Base-by-base conservation (phyloP, 2,888 invertebrate genomes). In the Portevinia maculata region DNA sequence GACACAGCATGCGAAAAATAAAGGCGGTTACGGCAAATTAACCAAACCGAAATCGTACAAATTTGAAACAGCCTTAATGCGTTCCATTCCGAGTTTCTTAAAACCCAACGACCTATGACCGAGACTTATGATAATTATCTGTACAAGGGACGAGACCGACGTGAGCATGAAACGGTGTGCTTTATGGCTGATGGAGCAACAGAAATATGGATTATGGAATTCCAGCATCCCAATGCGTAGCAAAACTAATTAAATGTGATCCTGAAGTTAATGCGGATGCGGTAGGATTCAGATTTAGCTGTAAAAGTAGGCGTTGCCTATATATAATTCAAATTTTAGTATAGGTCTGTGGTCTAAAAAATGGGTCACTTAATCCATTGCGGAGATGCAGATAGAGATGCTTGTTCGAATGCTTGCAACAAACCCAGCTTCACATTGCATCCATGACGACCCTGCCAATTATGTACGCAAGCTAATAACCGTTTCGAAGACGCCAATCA, bases 81-180 rank as follows among this genome's bases (percentile, higher is more conserved):
- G 52, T 24, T 24, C 24, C 24, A 5, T 34, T 9, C 46, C 32
- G 19, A 2, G 65, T 46, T 62, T 15, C 41, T 67, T 8, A 44
- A 67, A 71, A 73, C 78, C 67, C 83, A 83, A 83, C 84, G 79
- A 84, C 84, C 84, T 84, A 73, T 84, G 84, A 84, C 84, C 84
- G 84, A 79, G 62, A 79, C 69, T 84, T 84, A 84, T 79, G 84
- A 84, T 84, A 84, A 84, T 84, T 84, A 84, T 84, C 84, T 84
- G 78, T 84, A 73, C 57, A 57, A 64, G 79, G 67, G 62, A 84
- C 69, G 41, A 46, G 7, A 6, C n/a, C 34, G 67, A 32, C 64
- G 41, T 57, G 74, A 67, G 46, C 75, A 64, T 44, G 71, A 57
- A 70, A 5, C 21, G 67, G 9, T 60, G 83, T 79, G 73, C 62